Percentiles rank a stretch among this genome's conserved stretches.
phyloP scores from a whole-genome alignment of 2,797 vertebrate genomes.

The Brachymystax lenok region DNA sequence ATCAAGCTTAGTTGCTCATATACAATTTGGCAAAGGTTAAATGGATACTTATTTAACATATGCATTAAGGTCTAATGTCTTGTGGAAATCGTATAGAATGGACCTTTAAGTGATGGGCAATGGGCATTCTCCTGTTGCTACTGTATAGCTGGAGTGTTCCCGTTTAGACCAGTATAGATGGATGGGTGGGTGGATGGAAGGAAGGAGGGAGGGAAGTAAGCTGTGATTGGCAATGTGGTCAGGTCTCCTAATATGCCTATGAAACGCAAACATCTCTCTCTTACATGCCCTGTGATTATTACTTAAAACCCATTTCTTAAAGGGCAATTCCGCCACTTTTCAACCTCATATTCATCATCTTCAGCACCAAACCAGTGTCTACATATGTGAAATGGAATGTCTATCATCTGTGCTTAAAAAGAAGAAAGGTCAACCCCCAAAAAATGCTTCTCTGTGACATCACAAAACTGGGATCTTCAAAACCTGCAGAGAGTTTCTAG shows the following conservation, averaged over 20 bases:
- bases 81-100: conserved; percentile 8
- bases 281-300: conserved; percentile 41
- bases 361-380: neutral
- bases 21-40: neutral
- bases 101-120: conserved; percentile 36
- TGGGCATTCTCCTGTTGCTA: conserved; percentile 38
- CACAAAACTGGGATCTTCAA: too few relatives aligned
- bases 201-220: neutral
- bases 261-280: conserved; percentile 47
- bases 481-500: too few relatives aligned
- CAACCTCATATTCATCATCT: too few relatives aligned
- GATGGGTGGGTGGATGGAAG: conserved; percentile 32
- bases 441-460: too few relatives aligned
- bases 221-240: conserved; percentile 26
- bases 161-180: conserved; percentile 47
- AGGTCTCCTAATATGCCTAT: conserved; percentile 64
- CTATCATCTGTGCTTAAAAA: too few relatives aligned
- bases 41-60: neutral
- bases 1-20: neutral
- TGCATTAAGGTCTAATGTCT: neutral
- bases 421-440: too few relatives aligned
- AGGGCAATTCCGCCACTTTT: too few relatives aligned
- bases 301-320: conserved; percentile 37
- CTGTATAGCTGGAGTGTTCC: conserved; percentile 41
- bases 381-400: too few relatives aligned